Evolutionary conservation across 1,140 invertebrate species (phyloP), one percentile per base, ranked within the genome.

Genomic region (Zaprionus ornatus): DNA sequence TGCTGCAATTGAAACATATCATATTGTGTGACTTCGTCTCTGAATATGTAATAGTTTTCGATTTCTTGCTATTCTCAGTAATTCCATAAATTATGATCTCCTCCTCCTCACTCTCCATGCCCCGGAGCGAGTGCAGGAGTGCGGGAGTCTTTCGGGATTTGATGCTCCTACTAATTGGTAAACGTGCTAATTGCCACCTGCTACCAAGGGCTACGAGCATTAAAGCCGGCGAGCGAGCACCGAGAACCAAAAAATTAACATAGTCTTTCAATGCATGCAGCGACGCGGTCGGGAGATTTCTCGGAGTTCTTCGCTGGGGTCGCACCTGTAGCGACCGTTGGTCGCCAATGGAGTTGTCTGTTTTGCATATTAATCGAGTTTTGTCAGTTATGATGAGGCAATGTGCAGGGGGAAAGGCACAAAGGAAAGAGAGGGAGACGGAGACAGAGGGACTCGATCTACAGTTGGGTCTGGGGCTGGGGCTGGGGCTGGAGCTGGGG

Each of bases 301-400:
- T 45, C 27, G 60, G 25, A n/a, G 52, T 32, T 32, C 29, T 57
- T 40, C 12, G 32, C 19, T 59, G 29, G 13, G 35, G 62, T 74
- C 65, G 80, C 81, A 84, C 83, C 83, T 86, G 83, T 71, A 48
- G 61, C 79, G 15, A 42, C 23, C 10, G 23, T 42, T 35, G 25
- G 60, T 27, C 40, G 72, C n/a, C 55, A 61, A 56, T 45, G 42
- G 25, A 55, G 19, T 32, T 21, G 48, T 48, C 68, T 71, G 63
- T 50, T 88, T 87, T 90, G 84, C 84, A 87, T 87, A 88, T 80
- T 88, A 87, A 87, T 75, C 74, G 80, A 83, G 77, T 80, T 83
- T 37, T 64, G 77, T 60, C 35, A 59, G 60, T 40, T 61, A 63
- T 60, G 32, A 42, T 25, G 5, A 13, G 29, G 13, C 10, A 19